Conservation (phyloP, 2,888 invertebrate species). For the Drosophila birchii region DNA sequence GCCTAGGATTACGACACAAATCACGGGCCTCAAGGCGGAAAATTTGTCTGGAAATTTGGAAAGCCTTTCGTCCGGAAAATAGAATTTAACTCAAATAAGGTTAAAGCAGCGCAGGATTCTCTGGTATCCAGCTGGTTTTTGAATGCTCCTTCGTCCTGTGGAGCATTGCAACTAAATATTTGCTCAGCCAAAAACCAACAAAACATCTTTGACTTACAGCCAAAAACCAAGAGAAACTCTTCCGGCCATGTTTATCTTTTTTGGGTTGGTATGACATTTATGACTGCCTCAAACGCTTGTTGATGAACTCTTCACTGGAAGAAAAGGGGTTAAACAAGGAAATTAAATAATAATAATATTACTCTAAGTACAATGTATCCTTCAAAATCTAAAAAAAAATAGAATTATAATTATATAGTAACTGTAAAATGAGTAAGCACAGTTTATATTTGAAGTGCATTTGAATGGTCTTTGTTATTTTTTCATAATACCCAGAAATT, state of each 20-base stretch:
- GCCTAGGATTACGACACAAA: conserved; percentile 12
- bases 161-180: conserved; percentile 28
- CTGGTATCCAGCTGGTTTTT: conserved; percentile 11
- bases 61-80: conserved; percentile 7
- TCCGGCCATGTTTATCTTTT: conserved; percentile 34
- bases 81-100: conserved; percentile 9
- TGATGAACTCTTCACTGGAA: neutral
- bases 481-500: neutral
- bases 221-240: neutral
- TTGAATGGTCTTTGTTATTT: neutral
- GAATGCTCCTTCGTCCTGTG: conserved; percentile 2
- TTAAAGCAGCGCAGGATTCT: neutral
- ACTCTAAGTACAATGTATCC: too few species aligned
- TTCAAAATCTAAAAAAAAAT: neutral
- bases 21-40: neutral
- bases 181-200: conserved; percentile 20
- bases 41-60: conserved; percentile 1
- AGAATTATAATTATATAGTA: too few species aligned
- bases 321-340: neutral
- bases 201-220: conserved; percentile 24
- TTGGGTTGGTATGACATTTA: conserved; percentile 5
- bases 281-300: conserved; percentile 7
- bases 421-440: too few species aligned
- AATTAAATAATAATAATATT: neutral
- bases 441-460: neutral